Percentiles rank a stretch among this genome's conserved stretches.
Conservation (phyloP, 2,113 vertebrate genomes). For the Chunga burmeisteri region DNA sequence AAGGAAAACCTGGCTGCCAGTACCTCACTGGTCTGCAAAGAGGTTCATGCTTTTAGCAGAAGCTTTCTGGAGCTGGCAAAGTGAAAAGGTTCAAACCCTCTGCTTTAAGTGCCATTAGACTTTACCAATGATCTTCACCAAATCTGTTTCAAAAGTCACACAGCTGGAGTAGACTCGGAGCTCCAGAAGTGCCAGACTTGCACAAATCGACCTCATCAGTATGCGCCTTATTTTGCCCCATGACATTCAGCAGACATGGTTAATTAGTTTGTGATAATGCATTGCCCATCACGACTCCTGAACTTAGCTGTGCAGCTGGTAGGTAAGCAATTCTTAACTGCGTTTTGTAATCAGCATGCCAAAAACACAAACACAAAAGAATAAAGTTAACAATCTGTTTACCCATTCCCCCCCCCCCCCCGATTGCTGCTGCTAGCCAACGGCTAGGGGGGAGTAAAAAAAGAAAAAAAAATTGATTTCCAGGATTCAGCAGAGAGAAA, state of each 20-base stretch:
- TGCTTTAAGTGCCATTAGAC: not conserved
- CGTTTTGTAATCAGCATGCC: not conserved
- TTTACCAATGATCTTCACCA: not conserved
- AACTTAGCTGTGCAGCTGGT: not conserved
- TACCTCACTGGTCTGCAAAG: not conserved
- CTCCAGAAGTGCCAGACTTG: not conserved
- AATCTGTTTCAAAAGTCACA: not conserved
- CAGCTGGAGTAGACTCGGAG: not conserved
- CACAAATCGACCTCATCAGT: not conserved
- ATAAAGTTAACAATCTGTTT: not conserved
- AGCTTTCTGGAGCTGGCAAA: not conserved
- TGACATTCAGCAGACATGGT: not conserved
- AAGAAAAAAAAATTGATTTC: not conserved
- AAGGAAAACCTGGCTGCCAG: not conserved
- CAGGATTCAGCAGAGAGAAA: not conserved
- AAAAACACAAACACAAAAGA: constrained; percentile 17
- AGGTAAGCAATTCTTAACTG: not conserved
- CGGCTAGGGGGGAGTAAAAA: not conserved
- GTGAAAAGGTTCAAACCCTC: not conserved
- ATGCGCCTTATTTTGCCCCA: not conserved
- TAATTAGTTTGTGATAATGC: not conserved
- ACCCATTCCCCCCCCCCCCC: not conserved
- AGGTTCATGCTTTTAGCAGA: not conserved
- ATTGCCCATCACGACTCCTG: not conserved
- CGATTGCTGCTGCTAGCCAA: not conserved